Evolutionary conservation across 1,140 invertebrate genomes (phyloP), one percentile per base, ranked within the genome.

Genomic region (Augochlora pura): DNA sequence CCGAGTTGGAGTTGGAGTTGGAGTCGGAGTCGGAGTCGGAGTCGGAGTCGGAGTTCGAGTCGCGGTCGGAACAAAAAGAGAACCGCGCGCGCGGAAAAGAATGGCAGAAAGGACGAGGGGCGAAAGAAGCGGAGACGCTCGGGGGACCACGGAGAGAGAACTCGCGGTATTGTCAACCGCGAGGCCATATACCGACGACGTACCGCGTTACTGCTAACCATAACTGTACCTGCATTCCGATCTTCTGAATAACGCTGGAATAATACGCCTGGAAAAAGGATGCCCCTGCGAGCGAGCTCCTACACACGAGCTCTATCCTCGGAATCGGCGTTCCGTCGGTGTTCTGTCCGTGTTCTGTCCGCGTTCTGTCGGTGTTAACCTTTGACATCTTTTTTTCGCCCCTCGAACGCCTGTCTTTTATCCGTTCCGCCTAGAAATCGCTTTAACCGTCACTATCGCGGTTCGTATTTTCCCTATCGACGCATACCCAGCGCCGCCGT

Each of bases 141-240:
- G 46, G 73, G 79, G 68, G 64, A 54, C 39, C 52, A 64, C 70
- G 59, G 57, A 73, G 76, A 88, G 88, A 88, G 88, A 88, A 90
- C 85, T 88, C 84, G 86, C 84, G 87, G 87, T 80, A 88, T 88
- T 88, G 87, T 88, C 81, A 88, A 83, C 74, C 71, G 67, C 74
- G 66, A 76, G 83, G 80, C 71, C 80, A 32, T 85, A 68, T 65
- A 72, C 77, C 72, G 77, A 67, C 81, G 68, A 46, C 83, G 89
- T 82, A 69, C 64, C 84, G 84, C 87, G 76, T 86, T 85, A 89
- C 90, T 91, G 88, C 86, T 85, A 87, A 84, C 85, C 82, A 83
- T 91, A 91, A 92, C 90, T 91, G 91, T 91, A 90, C 89, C 75
- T 87, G 89, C 89, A 92, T 92, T 92, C 90, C 90, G 82, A 89